Evolutionary conservation across 2,797 vertebrate species (phyloP).

Genomic region (Clarias fuscus): DNA sequence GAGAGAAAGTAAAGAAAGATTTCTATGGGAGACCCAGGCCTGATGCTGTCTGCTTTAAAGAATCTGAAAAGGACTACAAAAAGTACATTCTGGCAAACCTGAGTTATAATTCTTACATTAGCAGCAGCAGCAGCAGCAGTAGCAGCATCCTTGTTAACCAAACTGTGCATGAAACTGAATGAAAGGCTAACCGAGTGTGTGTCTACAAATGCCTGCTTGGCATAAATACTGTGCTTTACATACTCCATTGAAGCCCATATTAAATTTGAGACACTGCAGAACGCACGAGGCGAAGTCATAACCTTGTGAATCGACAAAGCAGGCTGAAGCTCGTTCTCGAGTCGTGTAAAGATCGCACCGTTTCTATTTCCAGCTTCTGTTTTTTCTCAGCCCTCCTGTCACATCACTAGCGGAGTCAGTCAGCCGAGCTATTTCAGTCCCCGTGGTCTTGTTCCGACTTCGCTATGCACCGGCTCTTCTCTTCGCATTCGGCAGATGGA

Average conservation of each 20-base stretch:
- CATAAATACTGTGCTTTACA: neutral
- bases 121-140: neutral
- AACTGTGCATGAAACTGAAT: neutral
- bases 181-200: neutral
- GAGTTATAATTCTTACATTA: conserved; percentile 28
- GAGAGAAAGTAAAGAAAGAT: neutral
- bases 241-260: neutral
- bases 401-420: conserved; percentile 40
- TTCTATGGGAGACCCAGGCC: neutral
- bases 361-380: conserved; percentile 39
- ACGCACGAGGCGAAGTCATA: neutral
- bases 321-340: conserved; percentile 10
- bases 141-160: neutral
- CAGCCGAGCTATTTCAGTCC: conserved; percentile 36
- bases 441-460: conserved; percentile 26
- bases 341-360: conserved; percentile 27
- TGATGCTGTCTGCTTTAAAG: neutral
- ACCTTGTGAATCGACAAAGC: conserved; percentile 2
- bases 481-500: neutral
- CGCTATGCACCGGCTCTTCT: neutral
- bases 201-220: neutral
- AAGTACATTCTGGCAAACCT: conserved; percentile 26
- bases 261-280: neutral
- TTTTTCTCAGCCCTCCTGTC: conserved; percentile 38
- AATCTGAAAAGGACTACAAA: neutral